Evolutionary conservation across 1,140 invertebrate genomes (phyloP).

Genomic region (Cryptotermes secundus): DNA sequence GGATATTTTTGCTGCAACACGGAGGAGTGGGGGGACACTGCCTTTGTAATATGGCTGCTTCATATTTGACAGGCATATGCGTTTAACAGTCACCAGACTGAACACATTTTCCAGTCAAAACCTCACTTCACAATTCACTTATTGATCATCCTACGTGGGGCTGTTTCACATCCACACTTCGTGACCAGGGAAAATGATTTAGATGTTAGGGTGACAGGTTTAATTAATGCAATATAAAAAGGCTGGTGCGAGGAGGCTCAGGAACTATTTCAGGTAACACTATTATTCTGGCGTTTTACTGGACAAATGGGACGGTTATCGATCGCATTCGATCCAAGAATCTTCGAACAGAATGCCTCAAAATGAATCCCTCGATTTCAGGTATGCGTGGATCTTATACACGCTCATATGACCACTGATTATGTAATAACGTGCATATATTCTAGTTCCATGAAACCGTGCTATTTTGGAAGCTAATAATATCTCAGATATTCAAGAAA

Average conservation of each 20-base stretch:
- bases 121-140: not conserved
- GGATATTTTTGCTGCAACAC: not conserved
- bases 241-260: not conserved
- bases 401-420: too few species aligned
- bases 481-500: too few species aligned
- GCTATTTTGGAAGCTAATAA: too few species aligned
- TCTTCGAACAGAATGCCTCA: too few species aligned
- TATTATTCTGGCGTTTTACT: not conserved
- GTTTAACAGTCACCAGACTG: not conserved
- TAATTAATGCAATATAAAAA: not conserved
- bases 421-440: too few species aligned
- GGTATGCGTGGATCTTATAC: too few species aligned
- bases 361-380: too few species aligned
- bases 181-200: not conserved
- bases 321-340: too few species aligned
- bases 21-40: too few species aligned
- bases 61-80: not conserved
- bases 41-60: not conserved
- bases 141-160: not conserved
- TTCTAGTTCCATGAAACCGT: too few species aligned
- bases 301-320: too few species aligned
- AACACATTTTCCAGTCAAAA: not conserved
- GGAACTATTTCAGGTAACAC: not conserved
- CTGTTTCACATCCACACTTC: not conserved
- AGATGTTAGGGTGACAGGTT: not conserved